These are phyloP conservation scores for Autographa pulchrina DNA, from an alignment of 2,888 invertebrate species.

Conservation along the genomic window DNA sequence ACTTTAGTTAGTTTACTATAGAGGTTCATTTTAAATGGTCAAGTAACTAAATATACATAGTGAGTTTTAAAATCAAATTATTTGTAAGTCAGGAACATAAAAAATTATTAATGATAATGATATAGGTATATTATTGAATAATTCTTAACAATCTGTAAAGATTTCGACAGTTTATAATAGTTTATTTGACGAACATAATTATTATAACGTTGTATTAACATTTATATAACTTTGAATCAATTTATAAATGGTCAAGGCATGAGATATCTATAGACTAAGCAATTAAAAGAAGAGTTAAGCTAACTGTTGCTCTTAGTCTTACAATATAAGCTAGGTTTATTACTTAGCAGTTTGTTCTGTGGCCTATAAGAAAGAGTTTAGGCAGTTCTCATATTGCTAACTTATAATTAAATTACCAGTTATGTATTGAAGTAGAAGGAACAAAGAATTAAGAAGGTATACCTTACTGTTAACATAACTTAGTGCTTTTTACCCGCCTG, in stretches of 20 bases:
- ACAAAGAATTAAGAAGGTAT: neutral
- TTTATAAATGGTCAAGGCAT: conserved; percentile 22
- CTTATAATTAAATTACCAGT: conserved; percentile 10
- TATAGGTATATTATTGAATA: neutral
- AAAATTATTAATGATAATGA: neutral
- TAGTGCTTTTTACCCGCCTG: no score
- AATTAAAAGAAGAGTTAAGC: neutral
- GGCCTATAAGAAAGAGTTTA: neutral
- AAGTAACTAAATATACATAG: neutral
- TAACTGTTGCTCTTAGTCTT: no score
- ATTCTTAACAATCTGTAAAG: neutral
- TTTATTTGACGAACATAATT: conserved; percentile 1
- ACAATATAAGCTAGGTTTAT: no score
- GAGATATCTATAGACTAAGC: conserved; percentile 16
- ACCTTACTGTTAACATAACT: no score
- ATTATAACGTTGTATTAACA: neutral
- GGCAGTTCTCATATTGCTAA: neutral
- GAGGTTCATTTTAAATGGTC: neutral
- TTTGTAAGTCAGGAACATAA: neutral
- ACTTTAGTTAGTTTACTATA: neutral
- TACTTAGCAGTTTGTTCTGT: no score
- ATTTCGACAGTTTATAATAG: neutral
- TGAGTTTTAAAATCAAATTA: no score
- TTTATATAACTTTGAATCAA: neutral
- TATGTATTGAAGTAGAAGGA: no score